These are phyloP conservation scores for Rhagonycha fulva DNA, from an alignment of 2,888 invertebrate genomes.

Conservation along the genomic window DNA sequence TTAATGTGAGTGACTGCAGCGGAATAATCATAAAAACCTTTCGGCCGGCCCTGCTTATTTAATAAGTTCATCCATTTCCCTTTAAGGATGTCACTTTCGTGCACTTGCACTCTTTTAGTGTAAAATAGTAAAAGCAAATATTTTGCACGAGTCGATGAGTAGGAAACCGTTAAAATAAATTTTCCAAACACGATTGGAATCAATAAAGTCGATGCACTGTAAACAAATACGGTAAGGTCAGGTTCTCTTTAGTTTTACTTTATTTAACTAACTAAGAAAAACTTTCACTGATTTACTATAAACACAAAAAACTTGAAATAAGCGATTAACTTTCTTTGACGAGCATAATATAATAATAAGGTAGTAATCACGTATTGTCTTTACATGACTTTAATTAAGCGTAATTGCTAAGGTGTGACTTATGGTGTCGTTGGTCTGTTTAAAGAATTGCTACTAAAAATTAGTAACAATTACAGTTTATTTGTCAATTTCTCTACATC, in stretches of 20 bases:
- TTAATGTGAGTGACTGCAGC: not conserved
- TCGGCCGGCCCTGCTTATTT: not conserved
- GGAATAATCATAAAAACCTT: not conserved
- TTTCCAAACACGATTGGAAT: conserved; percentile 5
- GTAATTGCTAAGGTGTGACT: not conserved
- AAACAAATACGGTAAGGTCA: conserved; percentile 21
- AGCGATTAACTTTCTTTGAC: conserved; percentile 10
- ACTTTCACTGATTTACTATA: conserved; percentile 14
- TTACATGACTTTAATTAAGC: not conserved
- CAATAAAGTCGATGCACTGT: conserved; percentile 4
- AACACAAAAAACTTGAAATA: not conserved
- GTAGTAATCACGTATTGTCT: not conserved
- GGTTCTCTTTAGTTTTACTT: not conserved
- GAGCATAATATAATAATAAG: not conserved
- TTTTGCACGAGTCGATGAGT: not conserved
- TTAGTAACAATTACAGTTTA: no score
- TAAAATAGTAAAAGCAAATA: conserved; percentile 12
- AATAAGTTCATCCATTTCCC: not conserved
- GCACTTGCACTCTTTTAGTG: not conserved
- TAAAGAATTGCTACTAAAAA: no score
- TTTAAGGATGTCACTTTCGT: not conserved
- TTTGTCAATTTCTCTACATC: no score
- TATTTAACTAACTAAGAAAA: not conserved
- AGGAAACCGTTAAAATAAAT: not conserved
- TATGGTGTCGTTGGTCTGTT: not conserved